Percentiles rank a stretch among this genome's conserved stretches.
phyloP scores from a whole-genome alignment of 2,797 vertebrate species.

The Clarias pachynema region DNA sequence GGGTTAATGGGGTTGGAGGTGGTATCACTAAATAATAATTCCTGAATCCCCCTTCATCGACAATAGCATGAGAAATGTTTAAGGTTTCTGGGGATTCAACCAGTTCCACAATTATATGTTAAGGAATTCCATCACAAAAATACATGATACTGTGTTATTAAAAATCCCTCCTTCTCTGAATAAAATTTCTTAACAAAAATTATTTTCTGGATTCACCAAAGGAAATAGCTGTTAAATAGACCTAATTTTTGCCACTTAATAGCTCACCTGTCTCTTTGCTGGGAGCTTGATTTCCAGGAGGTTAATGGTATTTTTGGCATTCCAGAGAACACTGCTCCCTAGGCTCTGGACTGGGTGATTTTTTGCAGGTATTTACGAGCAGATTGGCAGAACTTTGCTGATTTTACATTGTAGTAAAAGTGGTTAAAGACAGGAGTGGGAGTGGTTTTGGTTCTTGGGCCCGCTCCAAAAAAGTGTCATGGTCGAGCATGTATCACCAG shows the following conservation, averaged over 20 bases:
- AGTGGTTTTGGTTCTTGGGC: constrained; percentile 48
- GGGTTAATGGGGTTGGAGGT: too few species aligned
- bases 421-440: constrained; percentile 21
- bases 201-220: background rate
- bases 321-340: constrained; percentile 21
- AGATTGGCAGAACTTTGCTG: constrained; percentile 31
- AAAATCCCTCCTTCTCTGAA: background rate
- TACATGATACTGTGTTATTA: background rate
- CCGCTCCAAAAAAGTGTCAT: constrained; percentile 56
- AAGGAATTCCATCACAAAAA: constrained; percentile 20
- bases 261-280: background rate
- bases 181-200: background rate
- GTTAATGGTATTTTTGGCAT: constrained; percentile 20
- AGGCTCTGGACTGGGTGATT: background rate
- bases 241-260: background rate
- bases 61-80: constrained; percentile 31
- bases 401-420: constrained; percentile 33
- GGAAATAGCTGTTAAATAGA: background rate
- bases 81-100: constrained; percentile 28
- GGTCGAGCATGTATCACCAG: constrained; percentile 44
- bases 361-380: constrained; percentile 14
- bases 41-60: constrained; percentile 8
- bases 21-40: too few species aligned
- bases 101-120: constrained; percentile 21
- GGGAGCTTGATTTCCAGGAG: background rate